Conservation (phyloP, 2,113 vertebrate genomes). For the Neolamprologus falcicula region DNA sequence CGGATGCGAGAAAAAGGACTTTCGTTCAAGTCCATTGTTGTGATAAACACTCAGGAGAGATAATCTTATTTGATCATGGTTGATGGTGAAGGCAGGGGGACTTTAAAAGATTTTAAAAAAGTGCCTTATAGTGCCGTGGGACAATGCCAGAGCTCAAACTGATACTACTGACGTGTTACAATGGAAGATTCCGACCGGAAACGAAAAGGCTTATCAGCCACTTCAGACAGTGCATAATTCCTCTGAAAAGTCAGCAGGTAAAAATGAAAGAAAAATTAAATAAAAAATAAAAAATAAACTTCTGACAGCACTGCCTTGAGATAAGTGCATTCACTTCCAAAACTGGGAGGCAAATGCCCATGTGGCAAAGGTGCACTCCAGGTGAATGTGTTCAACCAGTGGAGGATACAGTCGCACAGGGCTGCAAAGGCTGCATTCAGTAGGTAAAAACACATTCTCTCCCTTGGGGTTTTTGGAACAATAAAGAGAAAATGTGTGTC, state of each 20-base stretch:
- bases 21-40: slow-evolving; percentile 12
- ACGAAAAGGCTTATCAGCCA: background rate
- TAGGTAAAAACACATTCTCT: background rate
- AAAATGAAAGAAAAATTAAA: background rate
- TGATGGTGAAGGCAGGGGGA: background rate
- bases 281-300: background rate
- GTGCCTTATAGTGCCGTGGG: background rate
- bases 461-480: slow-evolving; percentile 32
- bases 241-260: background rate
- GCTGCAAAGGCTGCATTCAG: background rate
- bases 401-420: background rate
- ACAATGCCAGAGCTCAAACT: background rate
- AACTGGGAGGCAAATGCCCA: background rate
- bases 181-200: background rate
- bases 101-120: background rate
- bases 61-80: slow-evolving; percentile 9
- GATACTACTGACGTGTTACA: background rate
- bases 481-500: slow-evolving; percentile 47
- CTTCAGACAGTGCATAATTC: slow-evolving; percentile 5
- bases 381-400: background rate
- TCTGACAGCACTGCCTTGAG: background rate
- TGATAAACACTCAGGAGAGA: background rate
- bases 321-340: background rate
- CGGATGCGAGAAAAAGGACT: slow-evolving; percentile 3
- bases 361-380: background rate